Evolutionary conservation across 2,888 invertebrate species (phyloP).

Genomic region (Netelia inedita): DNA sequence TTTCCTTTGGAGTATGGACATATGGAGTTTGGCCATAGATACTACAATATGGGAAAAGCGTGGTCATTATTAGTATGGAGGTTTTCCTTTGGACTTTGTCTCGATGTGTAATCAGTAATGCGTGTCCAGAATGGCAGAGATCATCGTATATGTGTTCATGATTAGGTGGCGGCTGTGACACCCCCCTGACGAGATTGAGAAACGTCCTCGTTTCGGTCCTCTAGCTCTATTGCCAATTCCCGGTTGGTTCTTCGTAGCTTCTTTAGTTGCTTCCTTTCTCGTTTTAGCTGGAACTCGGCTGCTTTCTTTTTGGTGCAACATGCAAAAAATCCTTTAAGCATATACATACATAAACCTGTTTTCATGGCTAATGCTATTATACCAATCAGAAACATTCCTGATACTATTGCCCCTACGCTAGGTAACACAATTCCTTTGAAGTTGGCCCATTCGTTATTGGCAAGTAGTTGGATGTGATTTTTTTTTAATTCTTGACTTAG

Average conservation of each 20-base stretch:
- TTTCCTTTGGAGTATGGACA: too few species aligned
- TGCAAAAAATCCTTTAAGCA: not conserved
- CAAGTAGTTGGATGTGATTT: conserved; percentile 14
- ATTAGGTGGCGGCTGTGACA: not conserved
- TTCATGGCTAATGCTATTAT: conserved; percentile 4
- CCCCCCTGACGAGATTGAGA: conserved; percentile 15
- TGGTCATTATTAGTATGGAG: not conserved
- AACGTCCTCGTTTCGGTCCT: conserved; percentile 28
- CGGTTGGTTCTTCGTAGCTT: conserved; percentile 29
- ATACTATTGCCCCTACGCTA: conserved; percentile 5
- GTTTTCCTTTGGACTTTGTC: not conserved
- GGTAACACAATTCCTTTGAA: conserved; percentile 34
- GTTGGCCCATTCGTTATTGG: conserved; percentile 35
- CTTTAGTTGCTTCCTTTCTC: conserved; percentile 12
- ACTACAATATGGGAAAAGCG: not conserved
- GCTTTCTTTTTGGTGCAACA: conserved; percentile 25
- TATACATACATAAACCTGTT: conserved; percentile 22
- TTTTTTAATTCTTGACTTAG: conserved; percentile 1
- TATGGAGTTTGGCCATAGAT: too few species aligned
- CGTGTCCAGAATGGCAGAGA: too few species aligned
- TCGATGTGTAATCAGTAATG: not conserved
- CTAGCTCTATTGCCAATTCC: not conserved
- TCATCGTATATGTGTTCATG: not conserved
- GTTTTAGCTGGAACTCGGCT: conserved; percentile 19
- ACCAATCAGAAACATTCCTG: conserved; percentile 7